A percentile compares a stretch with the other conserved stretches of the same genome.
Evolutionary conservation across 2,113 vertebrate genomes (phyloP).

Genomic region (Oryzias curvinotus): DNA sequence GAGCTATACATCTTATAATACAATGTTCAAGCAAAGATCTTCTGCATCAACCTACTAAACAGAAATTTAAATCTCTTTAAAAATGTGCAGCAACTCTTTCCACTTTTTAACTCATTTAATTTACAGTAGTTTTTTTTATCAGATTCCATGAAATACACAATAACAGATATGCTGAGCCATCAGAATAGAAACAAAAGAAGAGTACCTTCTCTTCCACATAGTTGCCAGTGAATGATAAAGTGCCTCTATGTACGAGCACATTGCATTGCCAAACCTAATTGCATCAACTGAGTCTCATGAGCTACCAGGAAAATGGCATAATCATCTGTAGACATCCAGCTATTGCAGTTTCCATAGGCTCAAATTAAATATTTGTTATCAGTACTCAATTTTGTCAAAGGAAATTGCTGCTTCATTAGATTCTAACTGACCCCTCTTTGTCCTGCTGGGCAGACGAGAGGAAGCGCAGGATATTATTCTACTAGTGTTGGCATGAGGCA

Average conservation of each 20-base stretch:
- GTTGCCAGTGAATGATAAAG: neutral
- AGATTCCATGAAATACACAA: too few relatives aligned
- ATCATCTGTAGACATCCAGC: constrained; percentile 51
- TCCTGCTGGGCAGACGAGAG: constrained; percentile 24
- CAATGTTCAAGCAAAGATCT: too few relatives aligned
- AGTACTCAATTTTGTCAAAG: constrained; percentile 55
- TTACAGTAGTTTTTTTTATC: too few relatives aligned
- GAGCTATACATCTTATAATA: too few relatives aligned
- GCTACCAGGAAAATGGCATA: constrained; percentile 32
- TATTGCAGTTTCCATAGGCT: constrained; percentile 17
- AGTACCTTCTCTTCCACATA: neutral
- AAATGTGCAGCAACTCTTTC: too few relatives aligned
- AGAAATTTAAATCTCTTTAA: too few relatives aligned
- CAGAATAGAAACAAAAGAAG: neutral
- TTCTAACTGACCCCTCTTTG: constrained; percentile 50
- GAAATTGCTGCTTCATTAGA: constrained; percentile 59
- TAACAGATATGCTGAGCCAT: neutral
- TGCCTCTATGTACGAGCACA: constrained; percentile 7
- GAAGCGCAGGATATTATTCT: constrained; percentile 14
- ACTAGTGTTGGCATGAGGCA: neutral
- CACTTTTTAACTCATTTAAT: too few relatives aligned
- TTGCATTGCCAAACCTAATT: constrained; percentile 34
- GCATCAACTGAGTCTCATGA: constrained; percentile 32
- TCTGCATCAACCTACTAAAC: too few relatives aligned
- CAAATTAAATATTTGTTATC: constrained; percentile 53